Base-by-base conservation (phyloP, 2,888 invertebrate species). In the Volucella inflata region DNA sequence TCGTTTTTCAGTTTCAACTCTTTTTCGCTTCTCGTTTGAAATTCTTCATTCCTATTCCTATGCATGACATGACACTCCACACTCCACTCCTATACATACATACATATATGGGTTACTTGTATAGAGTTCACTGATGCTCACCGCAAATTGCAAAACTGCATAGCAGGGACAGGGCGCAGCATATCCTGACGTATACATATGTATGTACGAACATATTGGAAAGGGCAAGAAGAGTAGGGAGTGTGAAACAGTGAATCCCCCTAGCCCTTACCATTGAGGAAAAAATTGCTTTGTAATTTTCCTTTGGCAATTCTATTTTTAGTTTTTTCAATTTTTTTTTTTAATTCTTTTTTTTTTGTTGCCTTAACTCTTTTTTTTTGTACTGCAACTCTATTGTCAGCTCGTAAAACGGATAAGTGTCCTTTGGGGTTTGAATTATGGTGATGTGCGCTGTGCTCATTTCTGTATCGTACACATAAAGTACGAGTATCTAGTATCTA, bases 341-440 rank as follows among this genome's bases (percentile, higher is more conserved):
- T 74, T 76, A n/a, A n/a, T n/a, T n/a, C n/a, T n/a, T 67, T 38
- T 75, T 74, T 76, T 44, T 44, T 64, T 51, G 44, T 40, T 38
- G 46, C 10, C 46, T 10, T 46, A 6, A 6, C 10, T 46, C 50
- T 74, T 65, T 30, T 65, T 16, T 62, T 67, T 78, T 68, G 30
- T 55, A 57, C 71, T 74, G 78, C 74, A 78, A 74, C 83, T 64
- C 78, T 74, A 83, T 83, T 83, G 79, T 83, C 68, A 83, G 79
- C 74, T 83, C 62, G 68, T 83, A 79, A 79, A 79, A 79, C 68
- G 83, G 83, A 83, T 83, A 79, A 83, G 83, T 79, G 83, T 83
- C 83, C 83, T 83, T 79, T 83, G 79, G 83, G 83, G 83, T 59
- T 83, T 83, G 59, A 78, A 83, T 83, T 83, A 83, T 83, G 74